Conservation (phyloP, 2,797 vertebrate genomes). For the Anas georgica region DNA sequence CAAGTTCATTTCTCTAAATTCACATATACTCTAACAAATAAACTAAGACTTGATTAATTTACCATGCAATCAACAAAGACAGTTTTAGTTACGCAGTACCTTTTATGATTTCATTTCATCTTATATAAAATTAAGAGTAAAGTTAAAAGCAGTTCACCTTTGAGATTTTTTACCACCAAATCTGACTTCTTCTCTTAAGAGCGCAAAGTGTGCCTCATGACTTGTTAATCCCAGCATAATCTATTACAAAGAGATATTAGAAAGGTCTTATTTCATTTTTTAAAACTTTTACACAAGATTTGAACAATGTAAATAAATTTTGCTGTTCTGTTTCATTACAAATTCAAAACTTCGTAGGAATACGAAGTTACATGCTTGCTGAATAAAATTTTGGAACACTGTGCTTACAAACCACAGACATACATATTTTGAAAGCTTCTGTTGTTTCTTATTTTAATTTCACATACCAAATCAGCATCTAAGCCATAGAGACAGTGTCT, state of each 20-base stretch:
- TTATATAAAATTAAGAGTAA: background rate
- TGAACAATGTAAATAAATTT: background rate
- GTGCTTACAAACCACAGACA: background rate
- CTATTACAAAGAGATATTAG: constrained; percentile 76
- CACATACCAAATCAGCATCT: constrained; percentile 96
- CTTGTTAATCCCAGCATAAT: constrained; percentile 99
- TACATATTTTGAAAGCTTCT: background rate
- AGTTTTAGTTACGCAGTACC: background rate
- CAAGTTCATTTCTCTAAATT: background rate
- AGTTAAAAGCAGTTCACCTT: constrained; percentile 80
- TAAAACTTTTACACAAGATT: background rate
- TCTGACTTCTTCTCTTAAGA: constrained; percentile 97
- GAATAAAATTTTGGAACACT: background rate
- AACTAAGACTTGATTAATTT: background rate
- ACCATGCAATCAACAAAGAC: background rate
- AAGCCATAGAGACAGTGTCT: constrained; percentile 98
- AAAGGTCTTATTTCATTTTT: background rate
- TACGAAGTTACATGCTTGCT: background rate
- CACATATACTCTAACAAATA: background rate
- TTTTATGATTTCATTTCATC: background rate
- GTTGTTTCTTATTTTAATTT: background rate
- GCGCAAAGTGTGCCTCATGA: constrained; percentile 96
- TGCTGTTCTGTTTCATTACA: background rate
- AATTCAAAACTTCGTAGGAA: background rate
- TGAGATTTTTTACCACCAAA: constrained; percentile 97